Conservation (phyloP, 2,113 vertebrate species). For the Gymnarchus niloticus region DNA sequence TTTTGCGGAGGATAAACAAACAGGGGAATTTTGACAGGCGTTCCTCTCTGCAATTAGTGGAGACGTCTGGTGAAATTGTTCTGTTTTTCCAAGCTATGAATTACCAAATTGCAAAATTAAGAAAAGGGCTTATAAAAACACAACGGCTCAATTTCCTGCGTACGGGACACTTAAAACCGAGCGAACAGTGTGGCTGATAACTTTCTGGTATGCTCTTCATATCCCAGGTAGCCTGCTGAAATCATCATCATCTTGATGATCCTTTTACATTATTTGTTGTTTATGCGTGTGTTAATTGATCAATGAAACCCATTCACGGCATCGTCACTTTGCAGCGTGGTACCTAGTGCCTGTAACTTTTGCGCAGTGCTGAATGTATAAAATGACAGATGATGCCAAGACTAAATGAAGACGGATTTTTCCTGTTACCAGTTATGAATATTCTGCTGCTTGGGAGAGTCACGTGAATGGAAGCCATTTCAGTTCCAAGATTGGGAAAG, state of each 20-base stretch:
- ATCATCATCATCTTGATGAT: too few relatives aligned
- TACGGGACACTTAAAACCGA: background rate
- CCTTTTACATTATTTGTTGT: too few relatives aligned
- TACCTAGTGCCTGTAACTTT: too few relatives aligned
- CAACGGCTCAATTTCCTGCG: background rate
- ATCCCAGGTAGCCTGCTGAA: too few relatives aligned
- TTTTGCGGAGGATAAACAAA: background rate
- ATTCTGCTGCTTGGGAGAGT: background rate
- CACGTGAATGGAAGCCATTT: too few relatives aligned
- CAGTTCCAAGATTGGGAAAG: background rate
- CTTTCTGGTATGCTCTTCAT: background rate
- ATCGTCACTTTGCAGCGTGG: too few relatives aligned
- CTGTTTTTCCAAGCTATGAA: background rate
- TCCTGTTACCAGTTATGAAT: background rate
- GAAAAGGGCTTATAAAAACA: background rate
- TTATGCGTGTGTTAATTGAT: too few relatives aligned
- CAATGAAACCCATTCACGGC: too few relatives aligned
- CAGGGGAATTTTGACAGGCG: background rate
- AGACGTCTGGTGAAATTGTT: background rate
- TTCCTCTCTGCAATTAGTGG: background rate
- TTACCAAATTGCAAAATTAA: background rate
- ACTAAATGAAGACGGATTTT: background rate
- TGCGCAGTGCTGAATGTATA: too few relatives aligned
- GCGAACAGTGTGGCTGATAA: background rate
- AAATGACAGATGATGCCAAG: background rate